These are phyloP conservation scores for Champsocephalus esox DNA, from an alignment of 2,797 vertebrate species.

Conservation along the genomic window DNA sequence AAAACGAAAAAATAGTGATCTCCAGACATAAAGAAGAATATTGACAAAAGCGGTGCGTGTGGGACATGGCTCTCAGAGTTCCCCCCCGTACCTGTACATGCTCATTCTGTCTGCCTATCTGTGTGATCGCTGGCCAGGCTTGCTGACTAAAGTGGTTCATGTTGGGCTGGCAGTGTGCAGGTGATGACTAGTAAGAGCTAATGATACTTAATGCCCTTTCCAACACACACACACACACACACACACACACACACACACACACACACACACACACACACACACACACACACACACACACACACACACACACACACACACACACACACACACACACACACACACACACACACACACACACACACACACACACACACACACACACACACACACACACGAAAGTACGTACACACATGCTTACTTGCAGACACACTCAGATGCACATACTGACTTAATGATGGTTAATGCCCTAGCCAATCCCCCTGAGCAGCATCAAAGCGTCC, in stretches of 20 bases:
- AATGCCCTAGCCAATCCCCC: constrained; percentile 76
- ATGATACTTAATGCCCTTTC: constrained; percentile 74
- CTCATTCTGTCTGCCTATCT: constrained; percentile 64
- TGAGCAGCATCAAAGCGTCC: constrained; percentile 75
- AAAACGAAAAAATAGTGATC: not conserved
- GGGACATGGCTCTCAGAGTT: constrained; percentile 37
- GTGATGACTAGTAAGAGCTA: constrained; percentile 76
- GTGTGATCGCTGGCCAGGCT: constrained; percentile 69
- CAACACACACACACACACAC: constrained; percentile 32
- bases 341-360: no score
- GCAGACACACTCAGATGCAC: constrained; percentile 2
- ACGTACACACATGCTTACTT: constrained; percentile 10
- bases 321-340: no score
- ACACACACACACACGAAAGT: constrained; percentile 33
- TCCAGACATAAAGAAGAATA: constrained; percentile 10
- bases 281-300: no score
- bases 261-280: constrained; percentile 12
- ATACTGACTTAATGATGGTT: constrained; percentile 75
- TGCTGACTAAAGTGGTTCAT: constrained; percentile 68
- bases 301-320: not conserved
- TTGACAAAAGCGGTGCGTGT: constrained; percentile 35
- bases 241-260: constrained; percentile 14
- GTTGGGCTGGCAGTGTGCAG: constrained; percentile 69
- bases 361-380: constrained; percentile 14
- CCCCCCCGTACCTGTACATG: constrained; percentile 34